Percentiles rank a stretch among this genome's conserved stretches.
phyloP scores from a whole-genome alignment of 2,888 invertebrate genomes.

The Himalopsyche anomala region DNA sequence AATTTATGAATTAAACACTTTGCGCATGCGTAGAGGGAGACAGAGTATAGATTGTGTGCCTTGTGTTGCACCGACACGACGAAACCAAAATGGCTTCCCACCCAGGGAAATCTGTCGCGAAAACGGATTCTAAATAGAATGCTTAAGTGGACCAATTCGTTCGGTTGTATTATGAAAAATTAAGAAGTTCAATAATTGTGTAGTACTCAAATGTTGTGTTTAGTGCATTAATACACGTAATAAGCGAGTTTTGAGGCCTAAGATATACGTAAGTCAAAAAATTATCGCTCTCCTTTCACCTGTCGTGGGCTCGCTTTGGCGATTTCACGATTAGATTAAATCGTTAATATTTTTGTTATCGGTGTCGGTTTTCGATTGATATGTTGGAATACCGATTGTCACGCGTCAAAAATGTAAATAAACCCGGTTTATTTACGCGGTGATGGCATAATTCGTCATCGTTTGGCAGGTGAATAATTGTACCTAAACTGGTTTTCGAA shows the following conservation, averaged over 20 bases:
- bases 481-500: slow-evolving; percentile 47
- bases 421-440: not conserved
- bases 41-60: slow-evolving; percentile 39
- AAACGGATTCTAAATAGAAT: slow-evolving; percentile 39
- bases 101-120: slow-evolving; percentile 46
- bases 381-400: not conserved
- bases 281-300: slow-evolving; percentile 42
- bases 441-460: slow-evolving; percentile 15
- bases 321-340: slow-evolving; percentile 38
- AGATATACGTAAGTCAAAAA: slow-evolving; percentile 42
- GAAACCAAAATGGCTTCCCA: slow-evolving; percentile 47
- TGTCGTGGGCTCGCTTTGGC: slow-evolving; percentile 23
- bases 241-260: slow-evolving; percentile 21
- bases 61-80: slow-evolving; percentile 44
- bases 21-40: slow-evolving; percentile 36
- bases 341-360: slow-evolving; percentile 29
- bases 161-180: not conserved
- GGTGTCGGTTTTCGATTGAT: slow-evolving; percentile 23
- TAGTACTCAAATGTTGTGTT: slow-evolving; percentile 31
- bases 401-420: slow-evolving; percentile 16
- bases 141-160: slow-evolving; percentile 42
- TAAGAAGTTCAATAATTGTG: slow-evolving; percentile 12
- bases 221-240: not conserved
- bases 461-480: slow-evolving; percentile 42
- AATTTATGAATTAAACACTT: slow-evolving; percentile 42